These are phyloP conservation scores for Enteromius argenteus DNA, from an alignment of 2,797 vertebrate genomes.

Conservation along the genomic window DNA sequence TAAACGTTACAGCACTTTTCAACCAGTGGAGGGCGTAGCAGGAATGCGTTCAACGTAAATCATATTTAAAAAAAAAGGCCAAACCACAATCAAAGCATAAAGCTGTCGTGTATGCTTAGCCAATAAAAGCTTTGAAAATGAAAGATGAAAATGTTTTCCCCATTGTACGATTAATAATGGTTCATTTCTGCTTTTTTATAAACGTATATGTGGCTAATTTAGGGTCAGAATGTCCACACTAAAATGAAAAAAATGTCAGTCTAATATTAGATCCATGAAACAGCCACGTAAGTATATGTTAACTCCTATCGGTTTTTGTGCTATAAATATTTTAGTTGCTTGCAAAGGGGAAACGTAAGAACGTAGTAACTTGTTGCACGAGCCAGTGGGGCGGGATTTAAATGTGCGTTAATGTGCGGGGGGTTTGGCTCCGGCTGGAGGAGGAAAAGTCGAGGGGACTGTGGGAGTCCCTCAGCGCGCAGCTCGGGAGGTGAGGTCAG, in stretches of 20 bases:
- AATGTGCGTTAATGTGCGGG: slow-evolving; percentile 48
- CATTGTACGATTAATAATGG: not conserved
- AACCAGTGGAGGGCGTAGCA: slow-evolving; percentile 36
- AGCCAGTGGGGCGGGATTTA: slow-evolving; percentile 59
- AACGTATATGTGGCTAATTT: too few species aligned
- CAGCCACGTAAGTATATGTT: slow-evolving; percentile 15
- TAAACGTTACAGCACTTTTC: not conserved
- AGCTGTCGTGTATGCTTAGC: not conserved
- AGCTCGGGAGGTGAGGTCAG: slow-evolving; percentile 74
- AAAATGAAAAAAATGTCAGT: not conserved
- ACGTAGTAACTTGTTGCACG: slow-evolving; percentile 62
- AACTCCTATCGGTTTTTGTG: slow-evolving; percentile 44
- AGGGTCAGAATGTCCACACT: not conserved
- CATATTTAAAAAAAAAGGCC: not conserved
- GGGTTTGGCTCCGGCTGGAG: slow-evolving; percentile 55
- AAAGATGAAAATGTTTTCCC: too few species aligned
- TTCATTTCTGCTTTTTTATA: not conserved
- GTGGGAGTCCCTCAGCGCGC: slow-evolving; percentile 77
- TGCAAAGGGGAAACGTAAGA: slow-evolving; percentile 33
- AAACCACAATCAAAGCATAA: not conserved
- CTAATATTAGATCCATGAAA: slow-evolving; percentile 21
- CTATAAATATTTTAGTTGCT: slow-evolving; percentile 56
- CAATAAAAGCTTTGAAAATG: not conserved
- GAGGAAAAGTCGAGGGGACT: slow-evolving; percentile 59
- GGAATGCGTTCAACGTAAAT: not conserved